Base-by-base conservation (phyloP, 1,140 invertebrate genomes). In the Halyomorpha halys region DNA sequence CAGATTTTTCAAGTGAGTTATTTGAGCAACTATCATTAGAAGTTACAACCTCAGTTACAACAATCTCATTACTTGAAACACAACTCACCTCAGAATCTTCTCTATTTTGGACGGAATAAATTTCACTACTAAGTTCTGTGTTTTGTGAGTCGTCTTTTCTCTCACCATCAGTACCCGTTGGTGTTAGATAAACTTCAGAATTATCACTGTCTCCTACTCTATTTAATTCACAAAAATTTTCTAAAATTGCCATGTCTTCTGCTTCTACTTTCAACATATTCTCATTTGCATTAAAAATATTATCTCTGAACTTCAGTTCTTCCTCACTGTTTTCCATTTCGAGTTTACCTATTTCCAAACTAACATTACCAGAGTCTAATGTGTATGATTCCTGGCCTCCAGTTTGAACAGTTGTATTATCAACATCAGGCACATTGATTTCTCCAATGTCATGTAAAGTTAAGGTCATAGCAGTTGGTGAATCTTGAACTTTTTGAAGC, bases 141-240 rank as follows among this genome's bases (percentile, higher is more conserved):
- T 65, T 70, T 27, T 68, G 63, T 54, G 72, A 70, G 27, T 65
- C 64, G 45, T 72, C 71, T 54, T 66, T 67, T 13, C 69, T 69
- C 15, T 66, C 72, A n/a, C 72, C 73, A 51, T 75, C 72, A 49
- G 72, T 77, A 72, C 82, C 81, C 54, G 80, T 82, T 14, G 81
- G 80, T 62, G 81, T 82, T 60, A 82, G 71, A 70, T 82, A 82
- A 44, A 80, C 76, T 67, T 83, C 81, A 49, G 81, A 82, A 66
- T 76, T 81, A 70, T 83, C 81, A 68, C 76, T 77, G 53, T 77
- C 76, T n/a, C 74, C 61, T 44, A 75, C 61, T 60, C 71, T 67
- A 62, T 61, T 66, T 11, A 68, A 53, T 51, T 69, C 67, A 64
- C 67, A 65, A 19, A 45, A 54, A 25, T 60, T 63, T 61, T 66